Base-by-base conservation (phyloP, 2,888 invertebrate genomes). In the Omphaloscelis lunosa region DNA sequence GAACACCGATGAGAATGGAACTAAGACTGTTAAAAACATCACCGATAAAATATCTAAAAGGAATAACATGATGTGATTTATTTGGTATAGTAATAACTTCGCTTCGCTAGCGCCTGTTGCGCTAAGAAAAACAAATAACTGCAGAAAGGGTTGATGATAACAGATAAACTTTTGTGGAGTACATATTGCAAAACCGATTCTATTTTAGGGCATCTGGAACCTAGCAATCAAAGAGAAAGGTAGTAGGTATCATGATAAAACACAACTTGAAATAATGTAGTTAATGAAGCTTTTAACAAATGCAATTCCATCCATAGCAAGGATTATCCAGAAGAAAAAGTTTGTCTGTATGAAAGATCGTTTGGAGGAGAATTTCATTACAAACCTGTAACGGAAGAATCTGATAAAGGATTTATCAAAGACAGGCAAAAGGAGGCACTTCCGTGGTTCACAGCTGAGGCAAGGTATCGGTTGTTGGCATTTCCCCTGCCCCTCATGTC, bases 401-500 rank as follows among this genome's bases (percentile, higher is more conserved):
- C n/a, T 73, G 63, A 76, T 84, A 62, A 67, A 79, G 75, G 45
- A 62, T 73, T 69, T 82, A 82, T 81, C 74, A 76, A 80, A 80
- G 71, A 78, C 69, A 75, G 78, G 72, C 65, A 69, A 81, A 72
- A 88, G 80, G 79, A 87, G 74, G 69, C 73, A 86, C 86, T 89
- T 91, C 91, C 90, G 90, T 85, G 83, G 83, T 82, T 84, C 82
- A 85, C 87, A 90, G 89, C 89, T 90, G 86, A 86, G 87, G 82
- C 81, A 86, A 67, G 68, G 67, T 78, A 80, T 88, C 70, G 87
- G 84, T 83, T 76, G 86, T 86, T 83, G 71, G 75, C 77, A 79
- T 75, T 70, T 65, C 71, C 80, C 86, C 84, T 86, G 65, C 58
- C 82, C 79, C 85, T 51, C 83, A 68, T 78, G 73, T 66, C 72